Conservation (phyloP, 2,888 invertebrate genomes). For the Megamerina dolium region DNA sequence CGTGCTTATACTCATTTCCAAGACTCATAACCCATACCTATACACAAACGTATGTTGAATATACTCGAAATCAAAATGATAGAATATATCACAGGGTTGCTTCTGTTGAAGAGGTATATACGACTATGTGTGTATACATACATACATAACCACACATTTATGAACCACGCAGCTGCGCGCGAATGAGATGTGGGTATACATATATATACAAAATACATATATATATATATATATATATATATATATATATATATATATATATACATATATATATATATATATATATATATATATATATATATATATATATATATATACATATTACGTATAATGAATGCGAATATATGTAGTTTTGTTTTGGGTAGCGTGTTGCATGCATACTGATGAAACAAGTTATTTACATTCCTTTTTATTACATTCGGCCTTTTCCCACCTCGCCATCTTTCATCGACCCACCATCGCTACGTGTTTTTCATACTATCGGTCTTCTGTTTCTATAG, state of each 20-base stretch:
- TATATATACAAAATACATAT: background rate
- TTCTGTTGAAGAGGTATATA: too few species aligned
- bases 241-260: background rate
- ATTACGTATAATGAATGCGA: constrained; percentile 1
- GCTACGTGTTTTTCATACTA: background rate
- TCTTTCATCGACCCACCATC: background rate
- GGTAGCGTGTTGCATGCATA: constrained; percentile 14
- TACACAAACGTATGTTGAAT: too few species aligned
- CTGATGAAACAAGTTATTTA: constrained; percentile 9
- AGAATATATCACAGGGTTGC: too few species aligned
- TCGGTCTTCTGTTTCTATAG: background rate
- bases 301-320: background rate
- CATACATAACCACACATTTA: too few species aligned
- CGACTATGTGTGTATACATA: too few species aligned
- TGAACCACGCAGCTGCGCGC: too few species aligned
- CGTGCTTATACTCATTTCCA: too few species aligned
- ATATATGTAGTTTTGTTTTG: constrained; percentile 9
- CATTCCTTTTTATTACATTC: constrained; percentile 1
- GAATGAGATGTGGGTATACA: too few species aligned
- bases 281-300: background rate
- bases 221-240: background rate
- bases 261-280: background rate
- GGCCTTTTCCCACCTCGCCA: background rate
- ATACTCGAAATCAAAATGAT: too few species aligned
- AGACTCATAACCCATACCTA: too few species aligned